A percentile compares a stretch with the other conserved stretches of the same genome.
Evolutionary conservation across 2,888 invertebrate genomes (phyloP).

Genomic region (Callosobruchus maculatus): DNA sequence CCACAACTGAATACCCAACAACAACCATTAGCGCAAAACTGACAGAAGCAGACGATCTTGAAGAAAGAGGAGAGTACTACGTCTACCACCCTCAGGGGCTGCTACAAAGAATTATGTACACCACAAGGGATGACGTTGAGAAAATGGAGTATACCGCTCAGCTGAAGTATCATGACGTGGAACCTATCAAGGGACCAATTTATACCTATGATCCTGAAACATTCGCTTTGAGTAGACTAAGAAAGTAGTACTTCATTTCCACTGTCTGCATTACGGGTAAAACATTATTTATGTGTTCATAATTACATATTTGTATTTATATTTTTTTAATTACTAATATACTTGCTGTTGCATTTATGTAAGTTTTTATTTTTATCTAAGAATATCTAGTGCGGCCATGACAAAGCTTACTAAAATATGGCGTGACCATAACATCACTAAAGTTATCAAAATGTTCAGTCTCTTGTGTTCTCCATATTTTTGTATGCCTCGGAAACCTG

Average conservation of each 20-base stretch:
- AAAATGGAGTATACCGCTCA: slow-evolving; percentile 65
- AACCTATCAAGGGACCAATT: slow-evolving; percentile 61
- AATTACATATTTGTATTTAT: not conserved
- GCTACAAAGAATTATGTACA: slow-evolving; percentile 60
- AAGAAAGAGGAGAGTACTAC: slow-evolving; percentile 52
- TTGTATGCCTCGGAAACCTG: too few species aligned
- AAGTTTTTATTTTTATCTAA: not conserved
- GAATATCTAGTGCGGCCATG: too few species aligned
- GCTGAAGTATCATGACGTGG: slow-evolving; percentile 60
- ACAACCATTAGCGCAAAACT: slow-evolving; percentile 32
- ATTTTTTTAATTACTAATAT: not conserved
- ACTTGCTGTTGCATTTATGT: not conserved
- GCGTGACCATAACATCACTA: too few species aligned
- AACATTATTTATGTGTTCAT: not conserved
- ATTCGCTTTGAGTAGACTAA: slow-evolving; percentile 8
- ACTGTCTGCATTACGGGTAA: not conserved
- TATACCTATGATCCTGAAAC: slow-evolving; percentile 49
- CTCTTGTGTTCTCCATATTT: too few species aligned
- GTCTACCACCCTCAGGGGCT: slow-evolving; percentile 60
- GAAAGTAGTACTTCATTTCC: slow-evolving; percentile 1
- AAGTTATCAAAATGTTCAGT: too few species aligned
- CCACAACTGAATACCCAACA: slow-evolving; percentile 29
- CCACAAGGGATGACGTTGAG: slow-evolving; percentile 51
- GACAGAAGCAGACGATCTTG: slow-evolving; percentile 6
- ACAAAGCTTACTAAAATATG: too few species aligned